Evolutionary conservation across 2,888 invertebrate species (phyloP).

Genomic region (Rhagonycha lutea): DNA sequence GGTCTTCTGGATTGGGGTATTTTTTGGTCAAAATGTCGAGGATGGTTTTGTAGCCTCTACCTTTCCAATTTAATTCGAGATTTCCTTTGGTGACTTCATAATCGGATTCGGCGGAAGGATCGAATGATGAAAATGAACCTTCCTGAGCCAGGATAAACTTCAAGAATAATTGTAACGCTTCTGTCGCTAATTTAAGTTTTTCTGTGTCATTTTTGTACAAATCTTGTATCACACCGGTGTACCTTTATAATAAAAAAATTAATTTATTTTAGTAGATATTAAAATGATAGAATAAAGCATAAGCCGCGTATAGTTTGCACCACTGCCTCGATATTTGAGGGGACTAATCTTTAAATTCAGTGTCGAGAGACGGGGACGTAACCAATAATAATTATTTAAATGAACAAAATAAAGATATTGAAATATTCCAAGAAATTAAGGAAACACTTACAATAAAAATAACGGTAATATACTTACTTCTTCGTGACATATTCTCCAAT

Average conservation of each 20-base stretch:
- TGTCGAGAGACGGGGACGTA: too few relatives aligned
- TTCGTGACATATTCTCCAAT: neutral
- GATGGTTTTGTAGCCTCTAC: slow-evolving; percentile 69
- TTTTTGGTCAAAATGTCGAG: slow-evolving; percentile 65
- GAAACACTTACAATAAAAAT: too few relatives aligned
- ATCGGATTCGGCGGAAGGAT: slow-evolving; percentile 67
- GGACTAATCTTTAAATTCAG: too few relatives aligned
- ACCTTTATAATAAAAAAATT: neutral
- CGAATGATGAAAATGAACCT: slow-evolving; percentile 66
- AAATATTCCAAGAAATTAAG: too few relatives aligned
- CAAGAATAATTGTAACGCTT: neutral
- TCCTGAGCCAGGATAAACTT: neutral
- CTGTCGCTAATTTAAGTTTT: neutral
- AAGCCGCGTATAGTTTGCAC: too few relatives aligned
- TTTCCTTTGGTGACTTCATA: slow-evolving; percentile 74
- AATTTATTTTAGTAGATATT: too few relatives aligned
- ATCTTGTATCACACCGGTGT: neutral
- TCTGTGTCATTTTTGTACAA: neutral
- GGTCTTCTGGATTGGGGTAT: slow-evolving; percentile 1
- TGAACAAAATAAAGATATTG: too few relatives aligned
- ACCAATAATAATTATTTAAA: too few relatives aligned
- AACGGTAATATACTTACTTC: neutral
- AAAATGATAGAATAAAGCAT: too few relatives aligned
- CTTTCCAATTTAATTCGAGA: slow-evolving; percentile 72
- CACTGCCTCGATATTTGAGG: too few relatives aligned